phyloP scores from a whole-genome alignment of 2,797 vertebrate species.

The Alfaro cultratus region DNA sequence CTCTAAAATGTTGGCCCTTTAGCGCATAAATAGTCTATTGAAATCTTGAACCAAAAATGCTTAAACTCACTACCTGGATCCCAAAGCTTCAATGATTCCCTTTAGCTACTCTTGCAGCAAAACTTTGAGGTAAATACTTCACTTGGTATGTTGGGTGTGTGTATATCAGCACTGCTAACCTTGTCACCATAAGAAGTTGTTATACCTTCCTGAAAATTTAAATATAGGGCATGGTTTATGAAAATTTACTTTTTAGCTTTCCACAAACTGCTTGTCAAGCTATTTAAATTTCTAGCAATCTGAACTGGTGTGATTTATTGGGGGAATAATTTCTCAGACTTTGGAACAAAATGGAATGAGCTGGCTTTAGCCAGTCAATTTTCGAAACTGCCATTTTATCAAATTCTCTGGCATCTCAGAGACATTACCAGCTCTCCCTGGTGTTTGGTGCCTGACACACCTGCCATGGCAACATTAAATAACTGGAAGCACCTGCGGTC shows the following conservation, averaged over 20 bases:
- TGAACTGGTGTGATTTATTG: background rate
- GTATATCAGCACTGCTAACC: too few species aligned
- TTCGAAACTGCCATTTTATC: background rate
- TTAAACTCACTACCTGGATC: background rate
- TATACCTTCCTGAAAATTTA: background rate
- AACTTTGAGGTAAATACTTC: background rate
- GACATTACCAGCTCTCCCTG: background rate
- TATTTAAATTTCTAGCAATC: background rate
- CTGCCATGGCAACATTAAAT: background rate
- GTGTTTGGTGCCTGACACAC: background rate
- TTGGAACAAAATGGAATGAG: background rate
- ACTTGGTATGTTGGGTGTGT: background rate
- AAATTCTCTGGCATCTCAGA: background rate
- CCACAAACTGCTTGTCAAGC: background rate
- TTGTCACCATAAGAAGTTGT: background rate
- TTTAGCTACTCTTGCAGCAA: background rate
- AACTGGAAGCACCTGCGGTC: background rate
- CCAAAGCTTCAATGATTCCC: background rate
- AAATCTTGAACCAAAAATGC: background rate
- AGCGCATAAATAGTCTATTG: background rate
- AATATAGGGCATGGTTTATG: background rate
- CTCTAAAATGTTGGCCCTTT: background rate
- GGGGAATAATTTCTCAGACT: background rate
- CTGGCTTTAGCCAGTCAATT: background rate
- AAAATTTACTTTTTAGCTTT: background rate